A percentile compares a stretch with the other conserved stretches of the same genome.
phyloP scores from a whole-genome alignment of 2,113 vertebrate species.

The Mesitornis unicolor region DNA sequence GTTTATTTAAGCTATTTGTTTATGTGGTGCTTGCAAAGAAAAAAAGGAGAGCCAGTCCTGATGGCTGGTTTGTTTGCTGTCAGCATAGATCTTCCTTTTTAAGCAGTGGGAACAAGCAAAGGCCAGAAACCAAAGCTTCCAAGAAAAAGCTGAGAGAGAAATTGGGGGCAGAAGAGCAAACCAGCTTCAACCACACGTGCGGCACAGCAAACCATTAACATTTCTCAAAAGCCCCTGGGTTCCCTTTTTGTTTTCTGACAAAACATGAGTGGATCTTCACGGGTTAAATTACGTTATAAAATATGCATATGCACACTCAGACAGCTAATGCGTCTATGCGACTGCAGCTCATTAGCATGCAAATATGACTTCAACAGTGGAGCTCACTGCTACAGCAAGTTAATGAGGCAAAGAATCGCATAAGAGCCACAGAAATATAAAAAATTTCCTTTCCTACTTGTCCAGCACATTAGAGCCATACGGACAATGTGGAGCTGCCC shows the following conservation, averaged over 20 bases:
- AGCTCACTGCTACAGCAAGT: neutral
- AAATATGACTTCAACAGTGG: neutral
- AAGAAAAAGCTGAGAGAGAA: neutral
- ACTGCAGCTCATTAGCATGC: slow-evolving; percentile 44
- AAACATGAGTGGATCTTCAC: fast-evolving
- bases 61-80: neutral
- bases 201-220: neutral
- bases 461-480: neutral
- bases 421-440: neutral
- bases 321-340: neutral
- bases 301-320: neutral
- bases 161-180: neutral
- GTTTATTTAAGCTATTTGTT: neutral
- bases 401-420: slow-evolving; percentile 19
- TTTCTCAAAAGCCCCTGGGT: neutral
- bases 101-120: neutral
- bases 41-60: neutral
- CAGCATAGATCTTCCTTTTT: neutral
- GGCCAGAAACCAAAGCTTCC: neutral
- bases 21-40: neutral
- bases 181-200: fast-evolving
- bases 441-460: neutral
- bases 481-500: neutral
- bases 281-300: neutral
- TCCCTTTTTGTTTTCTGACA: neutral